Evolutionary conservation across 2,888 invertebrate species (phyloP), one percentile per base, ranked within the genome.

Genomic region (Pseudococcus viburni): DNA sequence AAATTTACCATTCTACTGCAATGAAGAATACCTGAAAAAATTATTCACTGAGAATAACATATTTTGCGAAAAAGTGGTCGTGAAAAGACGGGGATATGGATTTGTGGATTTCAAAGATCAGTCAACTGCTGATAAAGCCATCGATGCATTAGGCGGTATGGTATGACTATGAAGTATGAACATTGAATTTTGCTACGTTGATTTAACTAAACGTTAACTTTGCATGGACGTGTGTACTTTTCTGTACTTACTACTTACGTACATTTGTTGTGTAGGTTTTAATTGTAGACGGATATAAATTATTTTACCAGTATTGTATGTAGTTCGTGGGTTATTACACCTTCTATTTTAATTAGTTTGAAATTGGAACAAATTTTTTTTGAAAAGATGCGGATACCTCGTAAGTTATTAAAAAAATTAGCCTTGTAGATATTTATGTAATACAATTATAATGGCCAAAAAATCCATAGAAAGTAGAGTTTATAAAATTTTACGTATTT

Each of bases 11-110:
- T 39, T 46, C 22, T 12, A 80, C 19, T 80, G 80, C 42, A 19
- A 80, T n/a, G 80, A 42, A 80, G 42, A 80, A n/a, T 80, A 42
- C 15, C 12, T 80, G 80, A 80, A 80, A 80, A 42, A n/a, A n/a
- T 12, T 80, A 19, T 19, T 42, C 1, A 17, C 17, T 1, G 42
- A 80, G 42, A 80, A 80, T 42, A 80, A n/a, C n/a, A 80, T 80
- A 42, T 42, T 17, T 80, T 80, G 42, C 17, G 42, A 80, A 80
- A 80, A 80, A 80, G 42, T 80, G 2, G 42, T 80, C 42, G 80
- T 80, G 42, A 80, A 80, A 42, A 80, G 80, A 80, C 42, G 42
- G 19, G 42, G 80, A 73, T 80, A 80, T 80, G 80, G 80, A 42
- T 80, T 80, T 42, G 80, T 42, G 0, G 33, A 73, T 73, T 73